Evolutionary conservation across 2,888 invertebrate species (phyloP), one percentile per base, ranked within the genome.

Genomic region (Drosophila niveifrons): DNA sequence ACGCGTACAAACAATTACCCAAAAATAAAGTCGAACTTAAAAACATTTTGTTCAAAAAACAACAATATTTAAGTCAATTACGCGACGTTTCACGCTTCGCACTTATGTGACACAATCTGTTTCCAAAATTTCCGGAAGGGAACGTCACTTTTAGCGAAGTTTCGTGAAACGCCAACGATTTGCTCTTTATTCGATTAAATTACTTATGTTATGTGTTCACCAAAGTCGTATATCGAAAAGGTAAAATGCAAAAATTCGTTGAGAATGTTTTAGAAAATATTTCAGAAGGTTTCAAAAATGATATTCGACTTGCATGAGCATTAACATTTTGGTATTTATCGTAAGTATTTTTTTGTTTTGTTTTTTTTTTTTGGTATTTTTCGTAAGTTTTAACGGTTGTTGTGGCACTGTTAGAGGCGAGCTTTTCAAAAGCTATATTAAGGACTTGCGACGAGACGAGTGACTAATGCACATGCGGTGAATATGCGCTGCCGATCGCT

Each of bases 331-430:
- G 31, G 29, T 59, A 53, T 58, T 66, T 62, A 31, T 63, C 29
- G 31, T 50, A 48, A 47, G 52, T 47, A 13, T 53, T 52, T 44
- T 66, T 23, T 23, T 6, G 23, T 50, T 44, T 23, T 53, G 46
- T 44, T 66, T 23, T 23, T 6, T 3, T 50, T 44, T 23, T 55
- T 44, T 47, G 39, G 23, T 62, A 48, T 63, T 63, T 63, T 48
- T 64, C 31, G 50, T 57, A 63, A 66, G 66, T 70, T 62, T 65
- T 51, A 72, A 70, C 70, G 66, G 58, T 69, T 65, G 59, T 82
- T 81, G 73, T 83, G 89, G 90, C 89, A 90, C 89, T 88, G 80
- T 85, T 88, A 80, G 84, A 90, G 89, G 90, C 89, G 84, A 89
- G 90, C 90, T 89, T 83, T 89, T 89, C 78, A 71, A 88, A 89